Evolutionary conservation across 2,797 vertebrate species (phyloP), one percentile per base, ranked within the genome.

Genomic region (Rhincodon typus): DNA sequence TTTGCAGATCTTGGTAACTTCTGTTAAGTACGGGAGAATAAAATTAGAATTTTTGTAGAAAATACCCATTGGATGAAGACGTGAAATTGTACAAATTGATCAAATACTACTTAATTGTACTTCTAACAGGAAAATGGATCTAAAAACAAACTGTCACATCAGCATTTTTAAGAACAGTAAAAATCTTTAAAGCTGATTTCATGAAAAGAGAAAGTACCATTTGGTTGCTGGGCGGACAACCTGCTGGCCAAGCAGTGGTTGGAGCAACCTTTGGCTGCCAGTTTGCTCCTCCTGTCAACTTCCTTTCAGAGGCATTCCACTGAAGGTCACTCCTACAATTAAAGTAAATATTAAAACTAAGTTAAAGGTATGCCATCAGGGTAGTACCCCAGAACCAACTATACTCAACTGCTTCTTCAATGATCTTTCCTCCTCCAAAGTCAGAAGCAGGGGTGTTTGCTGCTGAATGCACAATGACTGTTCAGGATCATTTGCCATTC

Each of bases 261-360:
- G 99, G 98, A 72, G 99, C 98, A 69, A 99, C 98, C 97, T 99
- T 98, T 2, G 99, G 99, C 96, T 98, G 99, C 99, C 99, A 99
- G 97, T 99, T 99, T 21, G 99, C 98, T 34, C 99, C 99, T 96
- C 99, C 99, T 23, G 99, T 99, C 96, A 99, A 97, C 96, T 99
- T 99, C 96, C 98, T 99, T 97, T 99, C 99, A 96, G 98, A 98
- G 95, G 98, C 98, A 96, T 98, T 98, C 98, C 98, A 98, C 96
- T 98, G 98, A 96, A 99, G 98, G 96, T 99, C 99, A 97, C 99
- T 99, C 96, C 95, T 96, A 72, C 53, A 94, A 91, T 42, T 38
- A 93, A 21, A 79, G 90, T 19, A 53, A 46, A 79, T 95, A 50
- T 77, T 74, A 77, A 72, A 95, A 77, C 30, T 0, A 8, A 25